phyloP scores from a whole-genome alignment of 2,113 vertebrate genomes.

The Sisor rabdophorus region DNA sequence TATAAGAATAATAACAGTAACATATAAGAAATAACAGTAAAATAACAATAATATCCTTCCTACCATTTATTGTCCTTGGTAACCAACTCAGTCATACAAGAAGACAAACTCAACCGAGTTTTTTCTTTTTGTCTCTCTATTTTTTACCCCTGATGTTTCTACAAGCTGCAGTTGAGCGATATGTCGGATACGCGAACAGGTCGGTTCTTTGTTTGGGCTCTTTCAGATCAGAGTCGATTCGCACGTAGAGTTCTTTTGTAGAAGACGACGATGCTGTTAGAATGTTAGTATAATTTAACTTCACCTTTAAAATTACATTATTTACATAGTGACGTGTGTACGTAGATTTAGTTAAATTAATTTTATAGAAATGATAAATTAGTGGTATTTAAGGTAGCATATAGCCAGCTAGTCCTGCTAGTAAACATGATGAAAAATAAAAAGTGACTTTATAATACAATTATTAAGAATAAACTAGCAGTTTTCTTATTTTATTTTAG shows the following conservation, averaged over 20 bases:
- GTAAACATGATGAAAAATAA: no score
- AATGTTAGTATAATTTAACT: not conserved
- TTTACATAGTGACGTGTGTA: not conserved
- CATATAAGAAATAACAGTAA: no score
- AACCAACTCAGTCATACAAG: conserved; percentile 2
- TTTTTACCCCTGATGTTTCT: not conserved
- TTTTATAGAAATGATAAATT: no score
- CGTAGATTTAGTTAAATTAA: no score
- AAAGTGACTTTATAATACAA: no score
- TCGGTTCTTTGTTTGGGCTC: not conserved
- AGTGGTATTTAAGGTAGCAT: no score
- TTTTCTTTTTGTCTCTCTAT: not conserved
- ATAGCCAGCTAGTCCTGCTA: no score
- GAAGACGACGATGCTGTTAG: not conserved
- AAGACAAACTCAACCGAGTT: not conserved
- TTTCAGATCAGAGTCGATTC: not conserved
- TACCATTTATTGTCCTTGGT: not conserved
- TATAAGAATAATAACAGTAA: no score
- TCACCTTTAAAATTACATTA: not conserved
- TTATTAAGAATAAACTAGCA: not conserved
- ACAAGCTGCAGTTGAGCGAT: not conserved
- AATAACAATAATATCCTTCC: not conserved
- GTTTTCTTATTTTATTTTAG: not conserved
- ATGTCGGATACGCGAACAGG: not conserved
- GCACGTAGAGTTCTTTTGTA: not conserved